Base-by-base conservation (phyloP, 2,113 vertebrate genomes). In the Semicossyphus pulcher region DNA sequence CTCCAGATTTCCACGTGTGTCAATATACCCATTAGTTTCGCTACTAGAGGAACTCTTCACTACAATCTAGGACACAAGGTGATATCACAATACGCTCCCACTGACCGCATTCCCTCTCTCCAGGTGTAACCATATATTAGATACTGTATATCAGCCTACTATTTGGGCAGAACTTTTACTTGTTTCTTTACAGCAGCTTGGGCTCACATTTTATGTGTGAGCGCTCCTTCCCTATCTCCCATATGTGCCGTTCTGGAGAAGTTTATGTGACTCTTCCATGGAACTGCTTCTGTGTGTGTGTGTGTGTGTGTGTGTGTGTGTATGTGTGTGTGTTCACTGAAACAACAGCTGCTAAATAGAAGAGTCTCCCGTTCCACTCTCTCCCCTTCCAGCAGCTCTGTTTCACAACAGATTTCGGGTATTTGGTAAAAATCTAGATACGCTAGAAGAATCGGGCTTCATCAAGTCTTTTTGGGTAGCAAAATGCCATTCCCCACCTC, bases 271-370 rank as follows among this genome's bases (percentile, higher is more conserved):
- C 67, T 73, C 54, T 82, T 81, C 73, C 36, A 42, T 42, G 57
- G 71, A 73, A 76, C 21, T 9, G 28, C 16, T 34, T 3, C 7
- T 65, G 77, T 72, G 62, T 53, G 51, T 58, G 45, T 68, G 57
- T 78, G 14, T 42, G 56, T 57, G 58, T 81, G 45, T 78, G 32
- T 36, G 34, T 70, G 62, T 62, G 66, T 65, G 57, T 65, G 25
- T 56, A 31, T 62, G 60, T 61, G 52, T 58, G 71, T 70, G 31
- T 64, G 48, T 59, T 58, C 15, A 7, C 18, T 45, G 39, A 78
- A 76, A 80, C 76, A 86, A 60, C 91, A 93, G 90, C 89, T 91
- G 92, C 72, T 85, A 56, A 85, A 80, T 67, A 59, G 72, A 83
- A 29, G 26, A 47, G 65, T 72, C 34, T 89, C 53, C 53, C 48